Percentiles rank a stretch among this genome's conserved stretches.
Evolutionary conservation across 2,797 vertebrate genomes (phyloP).

Genomic region (Anableps anableps): DNA sequence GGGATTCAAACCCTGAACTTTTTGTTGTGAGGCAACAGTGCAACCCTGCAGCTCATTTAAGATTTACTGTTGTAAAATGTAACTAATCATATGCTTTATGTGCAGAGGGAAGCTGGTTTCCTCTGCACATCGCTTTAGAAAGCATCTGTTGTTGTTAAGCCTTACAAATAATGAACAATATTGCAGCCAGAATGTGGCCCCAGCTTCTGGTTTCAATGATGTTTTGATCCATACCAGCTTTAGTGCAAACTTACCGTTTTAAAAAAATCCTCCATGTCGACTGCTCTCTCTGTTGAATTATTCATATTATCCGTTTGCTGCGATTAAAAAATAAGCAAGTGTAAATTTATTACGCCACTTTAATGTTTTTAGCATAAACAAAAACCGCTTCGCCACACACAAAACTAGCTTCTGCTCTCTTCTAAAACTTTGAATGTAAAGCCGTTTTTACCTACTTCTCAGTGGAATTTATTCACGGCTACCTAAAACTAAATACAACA

Average conservation of each 20-base stretch:
- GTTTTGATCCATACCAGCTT: background rate
- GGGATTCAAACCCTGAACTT: background rate
- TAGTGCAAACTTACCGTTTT: conserved; percentile 77
- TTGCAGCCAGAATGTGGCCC: background rate
- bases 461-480: background rate
- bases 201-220: too few relatives aligned
- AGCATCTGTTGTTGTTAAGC: background rate
- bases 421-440: background rate
- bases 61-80: background rate
- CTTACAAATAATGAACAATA: background rate
- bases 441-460: background rate
- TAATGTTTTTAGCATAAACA: background rate
- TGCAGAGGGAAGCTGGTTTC: background rate
- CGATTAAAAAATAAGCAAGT: background rate
- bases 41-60: background rate
- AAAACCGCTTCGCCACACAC: background rate
- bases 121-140: background rate
- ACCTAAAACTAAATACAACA: background rate
- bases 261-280: conserved; percentile 89
- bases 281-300: conserved; percentile 70
- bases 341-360: background rate
- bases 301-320: conserved; percentile 58
- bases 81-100: background rate
- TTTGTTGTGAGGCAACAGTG: background rate
- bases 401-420: background rate